Evolutionary conservation across 2,113 vertebrate species (phyloP), one percentile per base, ranked within the genome.

Genomic region (Accipiter virgatus): DNA sequence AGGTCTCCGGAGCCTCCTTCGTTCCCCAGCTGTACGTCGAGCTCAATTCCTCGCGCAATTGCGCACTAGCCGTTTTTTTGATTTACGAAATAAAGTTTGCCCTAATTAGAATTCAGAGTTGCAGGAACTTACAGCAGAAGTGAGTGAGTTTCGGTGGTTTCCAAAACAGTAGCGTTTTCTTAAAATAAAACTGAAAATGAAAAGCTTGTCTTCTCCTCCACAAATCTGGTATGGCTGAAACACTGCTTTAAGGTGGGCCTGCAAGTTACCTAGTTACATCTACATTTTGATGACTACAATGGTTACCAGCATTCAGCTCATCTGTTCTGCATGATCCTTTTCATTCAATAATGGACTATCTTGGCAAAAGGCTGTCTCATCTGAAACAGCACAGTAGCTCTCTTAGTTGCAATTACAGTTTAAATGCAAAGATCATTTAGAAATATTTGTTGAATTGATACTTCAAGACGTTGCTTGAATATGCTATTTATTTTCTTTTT

Each of bases 241-340:
- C 12, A 9, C 8, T 83, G 6, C 2, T 66, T 58, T 20, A 29
- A 62, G 34, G 29, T 55, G 59, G 52, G 8, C 38, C 22, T 66
- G 34, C 23, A 42, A 50, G 31, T 75, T 55, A 7, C 19, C 25
- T 62, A 0, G 53, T 59, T 42, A 10, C 43, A 1, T 18, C 9
- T n/a, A 0, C 17, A 31, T 66, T 45, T 13, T 31, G 70, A 17
- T n/a, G 16, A 9, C 23, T 74, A 2, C n/a, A 16, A 2, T 1
- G 40, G 38, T 36, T 68, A 8, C 1, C 1, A 55, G 38, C 13
- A 14, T 29, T 59, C 1, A 0, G 29, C 27, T 83, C 50, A 7
- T 43, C 34, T 52, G 40, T 34, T 80, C 65, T 75, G 52, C 11
- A 0, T 6, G 38, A 31, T n/a, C 16, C 10, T 65, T 77, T 47